Evolutionary conservation across 1,140 invertebrate species (phyloP), one percentile per base, ranked within the genome.

Genomic region (Brachionus asplanchnoidis): DNA sequence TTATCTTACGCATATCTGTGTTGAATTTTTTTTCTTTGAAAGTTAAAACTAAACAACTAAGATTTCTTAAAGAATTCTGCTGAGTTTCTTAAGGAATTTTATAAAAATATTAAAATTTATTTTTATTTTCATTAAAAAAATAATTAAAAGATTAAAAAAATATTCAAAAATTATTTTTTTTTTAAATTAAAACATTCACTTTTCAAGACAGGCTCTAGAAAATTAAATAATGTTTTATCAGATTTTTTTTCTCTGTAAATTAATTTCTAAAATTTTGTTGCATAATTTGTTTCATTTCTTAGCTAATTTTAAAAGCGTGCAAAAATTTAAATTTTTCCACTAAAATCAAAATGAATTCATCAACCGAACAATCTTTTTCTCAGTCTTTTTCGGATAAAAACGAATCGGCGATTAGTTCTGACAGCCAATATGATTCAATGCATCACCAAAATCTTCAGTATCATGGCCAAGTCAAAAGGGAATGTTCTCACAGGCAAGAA

Each of bases 401-500:
- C 20, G 73, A 77, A 53, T 77, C 73, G 5, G 20, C 28, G 2
- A 12, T 77, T 11, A 77, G 73, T 53, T 20, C 53, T 50, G 73
- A 77, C 32, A 77, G 73, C 11, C 73, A 77, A 77, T 77, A 77
- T 77, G 73, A 77, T 50, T 50, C 40, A 14, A 77, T 77, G 73
- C 73, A 77, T 50, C 14, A 77, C 20, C 73, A 77, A 50, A 77
- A 77, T 50, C 73, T 50, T 50, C 73, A 77, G 32, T 77, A 82
- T 42, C 79, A 82, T 68, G 65, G 79, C 53, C 79, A 82, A 32
- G 32, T 65, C 7, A 82, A 82, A 82, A 60, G 79, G 44, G 79
- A 82, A 44, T 17, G 26, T 23, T 82, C 79, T 8, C 79, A 82
- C n/a, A 82, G 79, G 79, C 40, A 40, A 17, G 9, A 32, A 42